Evolutionary conservation across 2,888 invertebrate genomes (phyloP), one percentile per base, ranked within the genome.

Genomic region (Nomada ferruginata): DNA sequence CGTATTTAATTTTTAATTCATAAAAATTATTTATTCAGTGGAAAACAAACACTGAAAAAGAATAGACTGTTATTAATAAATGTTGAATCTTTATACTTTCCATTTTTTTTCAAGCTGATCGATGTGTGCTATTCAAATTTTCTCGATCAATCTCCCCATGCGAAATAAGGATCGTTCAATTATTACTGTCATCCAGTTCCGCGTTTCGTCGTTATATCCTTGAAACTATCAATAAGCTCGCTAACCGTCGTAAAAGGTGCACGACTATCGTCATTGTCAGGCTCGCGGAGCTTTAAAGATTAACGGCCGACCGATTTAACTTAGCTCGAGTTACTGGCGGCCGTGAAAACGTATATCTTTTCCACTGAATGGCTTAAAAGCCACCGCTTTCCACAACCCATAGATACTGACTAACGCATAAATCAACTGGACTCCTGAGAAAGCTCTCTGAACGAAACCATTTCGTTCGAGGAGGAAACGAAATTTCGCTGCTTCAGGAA

Each of bases 291-390:
- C 60, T 79, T 84, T 82, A 79, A 75, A 82, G 77, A 87, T 84
- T 79, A 86, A 86, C 87, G 81, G 77, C 77, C 87, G 79, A 63
- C 60, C 76, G 63, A 74, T 84, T 86, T 72, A 81, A 84, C 84
- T 70, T 71, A 57, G 64, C 73, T 75, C 57, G 76, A 29, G 70
- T 64, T 53, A 75, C 57, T 53, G 42, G 60, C 63, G 59, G n/a
- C 65, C 69, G 82, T 64, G 74, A 42, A 80, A 74, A 69, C 70
- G 68, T 80, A 80, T 69, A 60, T 84, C 79, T 79, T 53, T 81
- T 70, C 70, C 73, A 53, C 47, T 60, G 57, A 68, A 52, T 47
- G 80, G 55, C 65, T 82, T 66, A 59, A 71, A 74, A 75, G 59
- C 50, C 59, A n/a, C 52, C 44, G 26, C 26, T 61, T 57, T 65